Conservation (phyloP, 2,888 invertebrate species). For the Proisotoma minuta region DNA sequence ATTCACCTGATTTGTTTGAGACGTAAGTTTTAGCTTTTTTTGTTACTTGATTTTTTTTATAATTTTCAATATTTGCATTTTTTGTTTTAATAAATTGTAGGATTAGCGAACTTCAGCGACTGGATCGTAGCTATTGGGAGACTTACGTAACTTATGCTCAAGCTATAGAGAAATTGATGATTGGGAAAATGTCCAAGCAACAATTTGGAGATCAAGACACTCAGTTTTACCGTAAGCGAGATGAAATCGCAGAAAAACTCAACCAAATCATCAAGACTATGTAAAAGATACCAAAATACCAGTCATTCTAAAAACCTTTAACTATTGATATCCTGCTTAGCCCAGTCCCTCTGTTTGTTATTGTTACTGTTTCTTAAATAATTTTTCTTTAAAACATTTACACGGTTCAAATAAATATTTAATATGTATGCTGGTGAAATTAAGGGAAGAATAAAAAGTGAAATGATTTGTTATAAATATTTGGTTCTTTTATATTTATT, state of each 20-base stretch:
- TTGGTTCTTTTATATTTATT: not conserved
- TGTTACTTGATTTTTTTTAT: not conserved
- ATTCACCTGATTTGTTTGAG: conserved; percentile 60
- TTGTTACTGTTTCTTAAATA: not conserved
- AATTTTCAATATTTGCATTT: conserved; percentile 10
- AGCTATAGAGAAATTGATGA: conserved; percentile 61
- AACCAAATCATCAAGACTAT: conserved; percentile 53
- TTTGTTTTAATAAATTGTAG: conserved; percentile 23
- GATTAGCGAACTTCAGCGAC: conserved; percentile 39
- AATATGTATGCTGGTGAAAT: no score
- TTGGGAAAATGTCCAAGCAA: conserved; percentile 59
- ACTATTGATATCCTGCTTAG: not conserved
- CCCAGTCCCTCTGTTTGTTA: not conserved
- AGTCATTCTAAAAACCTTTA: no score
- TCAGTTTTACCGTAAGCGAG: conserved; percentile 57
- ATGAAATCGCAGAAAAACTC: conserved; percentile 57
- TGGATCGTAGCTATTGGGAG: conserved; percentile 49
- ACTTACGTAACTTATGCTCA: conserved; percentile 53
- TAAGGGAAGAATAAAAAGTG: no score
- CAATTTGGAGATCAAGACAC: conserved; percentile 60
- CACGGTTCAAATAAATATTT: no score
- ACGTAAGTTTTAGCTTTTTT: conserved; percentile 49
- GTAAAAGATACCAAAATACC: conserved; percentile 5
- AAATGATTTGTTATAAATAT: not conserved
- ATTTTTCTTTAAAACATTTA: not conserved